Base-by-base conservation (phyloP, 2,113 vertebrate species). In the Mustela lutreola region DNA sequence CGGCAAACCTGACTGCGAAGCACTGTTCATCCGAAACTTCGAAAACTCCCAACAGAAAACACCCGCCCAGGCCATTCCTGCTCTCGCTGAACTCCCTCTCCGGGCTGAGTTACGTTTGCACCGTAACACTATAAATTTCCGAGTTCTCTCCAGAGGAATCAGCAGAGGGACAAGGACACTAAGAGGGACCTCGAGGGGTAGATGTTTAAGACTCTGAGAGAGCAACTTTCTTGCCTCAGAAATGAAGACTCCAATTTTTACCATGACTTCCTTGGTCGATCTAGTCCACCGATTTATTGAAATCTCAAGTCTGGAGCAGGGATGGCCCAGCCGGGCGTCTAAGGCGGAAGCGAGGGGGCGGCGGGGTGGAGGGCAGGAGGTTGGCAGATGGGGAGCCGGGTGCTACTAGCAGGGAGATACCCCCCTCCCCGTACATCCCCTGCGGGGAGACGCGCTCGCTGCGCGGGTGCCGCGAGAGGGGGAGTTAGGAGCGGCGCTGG, bases 331-430 rank as follows among this genome's bases (percentile, higher is more conserved):
- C 97, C 98, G 97, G 98, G 99, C 99, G 99, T 99, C 99, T 98
- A 98, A 98, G 97, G 99, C 98, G 98, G 99, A 99, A 98, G 99
- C 99, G 58, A 98, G 98, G 71, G 99, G 99, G 98, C 98, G 97
- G 36, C 11, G 16, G 31, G 56, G n/a, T n/a, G 6, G 71, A 67
- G 63, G 26, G 28, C 22, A 31, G 75, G 75, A 42, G 71, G 22
- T 45, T 28, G 73, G 39, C 39, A 6, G 24, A 24, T 33, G 31
- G 16, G 45, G 75, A 65, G 73, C 4, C 31, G 33, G 33, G n/a
- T 56, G 60, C 31, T 45, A 48, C 15, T 4, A 0, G 33, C 70
- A 56, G 19, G 58, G 36, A 53, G 21, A 33, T 73, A 9, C 78
- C 39, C 28, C 33, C 70, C 10, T 28, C 60, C 22, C 22, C 33